phyloP scores from a whole-genome alignment of 2,113 vertebrate species.

The Trogon surrucura region DNA sequence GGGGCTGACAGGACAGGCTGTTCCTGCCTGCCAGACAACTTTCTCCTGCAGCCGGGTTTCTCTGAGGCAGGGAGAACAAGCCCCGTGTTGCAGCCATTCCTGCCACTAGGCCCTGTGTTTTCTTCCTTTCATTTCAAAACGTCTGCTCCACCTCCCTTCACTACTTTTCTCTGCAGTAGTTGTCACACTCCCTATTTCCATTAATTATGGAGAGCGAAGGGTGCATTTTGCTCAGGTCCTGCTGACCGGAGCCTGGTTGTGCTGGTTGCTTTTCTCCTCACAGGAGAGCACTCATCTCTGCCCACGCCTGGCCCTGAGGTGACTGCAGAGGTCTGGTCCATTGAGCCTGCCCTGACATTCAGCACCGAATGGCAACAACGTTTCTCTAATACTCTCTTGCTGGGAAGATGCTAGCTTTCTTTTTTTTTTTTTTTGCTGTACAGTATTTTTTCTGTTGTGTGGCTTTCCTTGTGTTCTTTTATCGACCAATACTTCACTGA shows the following conservation, averaged over 20 bases:
- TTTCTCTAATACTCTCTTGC: neutral
- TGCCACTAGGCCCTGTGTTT: neutral
- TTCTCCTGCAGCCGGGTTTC: neutral
- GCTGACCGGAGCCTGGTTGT: neutral
- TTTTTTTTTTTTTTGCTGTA: neutral
- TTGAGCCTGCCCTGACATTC: neutral
- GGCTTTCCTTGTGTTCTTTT: neutral
- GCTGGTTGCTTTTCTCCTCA: neutral
- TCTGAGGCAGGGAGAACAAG: neutral
- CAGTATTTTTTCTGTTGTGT: neutral
- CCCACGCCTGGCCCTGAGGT: accelerated
- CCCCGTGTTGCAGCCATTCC: neutral
- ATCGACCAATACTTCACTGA: neutral
- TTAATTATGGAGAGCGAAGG: neutral
- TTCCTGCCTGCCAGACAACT: neutral
- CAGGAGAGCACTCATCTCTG: neutral
- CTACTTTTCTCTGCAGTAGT: neutral
- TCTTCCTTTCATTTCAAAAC: neutral
- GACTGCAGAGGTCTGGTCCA: neutral
- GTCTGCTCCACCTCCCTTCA: neutral
- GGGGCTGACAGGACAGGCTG: neutral
- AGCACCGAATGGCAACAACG: neutral
- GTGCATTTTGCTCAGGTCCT: neutral
- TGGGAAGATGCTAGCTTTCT: neutral
- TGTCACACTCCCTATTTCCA: neutral